Evolutionary conservation across 2,888 invertebrate genomes (phyloP).

Genomic region (Stramonita haemastoma): DNA sequence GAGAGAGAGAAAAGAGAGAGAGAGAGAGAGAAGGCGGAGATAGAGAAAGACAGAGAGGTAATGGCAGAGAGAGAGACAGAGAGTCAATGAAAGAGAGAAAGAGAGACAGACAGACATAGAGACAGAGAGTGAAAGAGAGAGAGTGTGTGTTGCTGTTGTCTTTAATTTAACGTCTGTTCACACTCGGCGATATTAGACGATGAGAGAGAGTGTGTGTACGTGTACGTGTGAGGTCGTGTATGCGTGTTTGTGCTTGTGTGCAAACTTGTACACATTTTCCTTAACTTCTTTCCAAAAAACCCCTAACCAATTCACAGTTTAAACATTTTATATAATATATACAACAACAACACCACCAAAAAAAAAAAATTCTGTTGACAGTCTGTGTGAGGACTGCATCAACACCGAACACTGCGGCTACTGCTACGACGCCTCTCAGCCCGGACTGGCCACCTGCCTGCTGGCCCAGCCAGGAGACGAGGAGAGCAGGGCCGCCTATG

Average conservation of each 20-base stretch:
- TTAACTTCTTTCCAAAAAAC: neutral
- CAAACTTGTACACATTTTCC: neutral
- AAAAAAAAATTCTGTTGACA: constrained; percentile 32
- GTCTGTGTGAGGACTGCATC: constrained; percentile 60
- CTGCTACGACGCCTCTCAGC: constrained; percentile 69
- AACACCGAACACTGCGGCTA: constrained; percentile 76
- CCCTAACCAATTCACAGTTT: too few species aligned
- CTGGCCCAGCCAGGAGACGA: neutral
- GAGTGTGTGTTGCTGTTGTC: neutral
- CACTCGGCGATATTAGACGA: too few species aligned
- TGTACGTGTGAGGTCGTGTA: neutral
- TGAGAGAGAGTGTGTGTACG: neutral
- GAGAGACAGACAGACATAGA: too few species aligned
- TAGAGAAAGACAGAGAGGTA: too few species aligned
- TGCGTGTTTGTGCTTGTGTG: neutral
- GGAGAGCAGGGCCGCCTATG: constrained; percentile 30
- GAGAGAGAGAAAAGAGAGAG: too few species aligned
- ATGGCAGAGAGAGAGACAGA: too few species aligned
- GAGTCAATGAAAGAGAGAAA: too few species aligned
- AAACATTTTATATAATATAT: too few species aligned
- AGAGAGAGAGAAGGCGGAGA: too few species aligned
- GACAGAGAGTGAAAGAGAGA: too few species aligned
- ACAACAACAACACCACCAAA: too few species aligned
- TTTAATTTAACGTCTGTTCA: too few species aligned
- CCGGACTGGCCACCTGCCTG: neutral